phyloP scores from a whole-genome alignment of 37 sponge, comb jelly and placozoan species.

The Dysidea cf. avara region DNA sequence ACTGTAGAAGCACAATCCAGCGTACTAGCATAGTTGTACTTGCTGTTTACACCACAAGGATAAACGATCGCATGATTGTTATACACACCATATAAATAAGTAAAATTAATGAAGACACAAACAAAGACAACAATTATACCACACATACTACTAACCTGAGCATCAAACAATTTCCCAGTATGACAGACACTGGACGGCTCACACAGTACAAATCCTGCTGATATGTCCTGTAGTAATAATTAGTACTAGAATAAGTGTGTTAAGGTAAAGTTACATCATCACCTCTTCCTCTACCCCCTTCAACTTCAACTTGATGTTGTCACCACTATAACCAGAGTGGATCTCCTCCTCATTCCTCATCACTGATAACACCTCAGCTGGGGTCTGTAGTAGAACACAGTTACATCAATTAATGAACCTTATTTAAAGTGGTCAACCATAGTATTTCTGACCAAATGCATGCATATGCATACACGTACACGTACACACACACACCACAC shows the following conservation, averaged over 20 bases:
- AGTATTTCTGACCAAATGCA: neutral
- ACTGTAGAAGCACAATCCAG: neutral
- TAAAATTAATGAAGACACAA: neutral
- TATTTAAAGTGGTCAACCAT: neutral
- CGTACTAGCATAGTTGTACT: neutral
- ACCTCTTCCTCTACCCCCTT: conserved; percentile 97
- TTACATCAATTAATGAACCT: neutral
- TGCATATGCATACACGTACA: neutral
- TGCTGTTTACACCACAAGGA: too few relatives aligned
- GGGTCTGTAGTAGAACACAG: conserved; percentile 42
- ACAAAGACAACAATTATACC: too few relatives aligned
- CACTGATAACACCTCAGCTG: conserved; percentile 78
- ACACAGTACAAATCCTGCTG: conserved; percentile 83
- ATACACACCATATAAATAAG: neutral
- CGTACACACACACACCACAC: conserved; percentile 12
- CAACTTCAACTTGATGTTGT: conserved; percentile 92
- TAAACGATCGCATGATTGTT: neutral
- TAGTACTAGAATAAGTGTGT: neutral
- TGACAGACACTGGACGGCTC: conserved; percentile 63
- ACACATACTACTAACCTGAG: conserved; percentile 46
- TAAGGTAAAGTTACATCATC: too few relatives aligned
- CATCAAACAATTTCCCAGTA: conserved; percentile 62
- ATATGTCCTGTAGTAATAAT: conserved; percentile 51
- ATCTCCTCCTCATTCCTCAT: conserved; percentile 84
- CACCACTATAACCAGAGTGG: conserved; percentile 77